These are phyloP conservation scores for Polia nebulosa DNA, from an alignment of 2,888 invertebrate species.

Conservation along the genomic window DNA sequence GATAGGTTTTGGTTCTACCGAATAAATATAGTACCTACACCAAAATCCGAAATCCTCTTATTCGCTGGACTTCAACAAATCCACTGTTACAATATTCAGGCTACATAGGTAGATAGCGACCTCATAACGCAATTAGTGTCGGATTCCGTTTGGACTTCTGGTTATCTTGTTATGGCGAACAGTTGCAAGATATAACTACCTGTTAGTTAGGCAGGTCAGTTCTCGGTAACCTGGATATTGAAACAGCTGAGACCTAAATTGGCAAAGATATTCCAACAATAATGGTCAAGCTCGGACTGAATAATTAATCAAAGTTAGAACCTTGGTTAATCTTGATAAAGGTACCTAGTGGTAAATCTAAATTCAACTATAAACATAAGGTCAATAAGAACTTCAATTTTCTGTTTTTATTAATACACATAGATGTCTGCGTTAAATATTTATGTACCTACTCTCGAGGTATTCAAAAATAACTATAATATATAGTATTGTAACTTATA, in stretches of 20 bases:
- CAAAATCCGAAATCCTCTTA: background rate
- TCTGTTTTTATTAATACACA: background rate
- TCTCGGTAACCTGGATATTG: constrained; percentile 28
- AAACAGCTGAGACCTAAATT: constrained; percentile 20
- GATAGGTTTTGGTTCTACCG: background rate
- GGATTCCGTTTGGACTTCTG: constrained; percentile 23
- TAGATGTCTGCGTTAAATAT: no score
- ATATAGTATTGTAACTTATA: no score
- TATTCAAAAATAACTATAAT: no score
- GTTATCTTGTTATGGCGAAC: constrained; percentile 40
- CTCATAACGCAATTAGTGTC: constrained; percentile 34
- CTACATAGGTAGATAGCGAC: constrained; percentile 1
- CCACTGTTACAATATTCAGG: background rate
- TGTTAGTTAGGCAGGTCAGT: constrained; percentile 33
- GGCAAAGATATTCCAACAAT: constrained; percentile 14
- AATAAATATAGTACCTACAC: background rate
- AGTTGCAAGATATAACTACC: constrained; percentile 13
- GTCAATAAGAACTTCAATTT: background rate
- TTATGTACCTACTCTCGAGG: no score
- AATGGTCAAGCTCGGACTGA: background rate
- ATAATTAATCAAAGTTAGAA: background rate
- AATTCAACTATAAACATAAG: background rate
- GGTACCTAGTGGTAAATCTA: background rate
- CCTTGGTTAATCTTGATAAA: background rate
- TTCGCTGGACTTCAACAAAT: background rate